Evolutionary conservation across 1,140 invertebrate genomes (phyloP).

Genomic region (Drosophila parabipectinata): DNA sequence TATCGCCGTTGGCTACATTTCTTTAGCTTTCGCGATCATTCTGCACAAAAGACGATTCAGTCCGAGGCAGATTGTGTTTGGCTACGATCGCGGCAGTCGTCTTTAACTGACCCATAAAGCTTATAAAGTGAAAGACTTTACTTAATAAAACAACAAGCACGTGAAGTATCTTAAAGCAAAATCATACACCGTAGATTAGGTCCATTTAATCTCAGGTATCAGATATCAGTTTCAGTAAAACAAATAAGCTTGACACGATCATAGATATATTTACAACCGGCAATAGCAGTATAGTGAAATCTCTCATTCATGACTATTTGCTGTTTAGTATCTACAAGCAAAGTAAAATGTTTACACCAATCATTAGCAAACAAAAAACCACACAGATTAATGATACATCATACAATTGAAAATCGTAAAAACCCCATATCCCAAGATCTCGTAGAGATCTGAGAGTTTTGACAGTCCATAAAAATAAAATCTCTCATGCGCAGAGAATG

Average conservation of each 20-base stretch:
- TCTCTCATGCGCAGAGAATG: constrained; percentile 21
- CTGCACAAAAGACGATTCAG: constrained; percentile 16
- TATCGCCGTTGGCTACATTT: constrained; percentile 17
- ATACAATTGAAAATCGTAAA: constrained; percentile 25
- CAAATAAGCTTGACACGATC: constrained; percentile 5
- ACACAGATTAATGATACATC: constrained; percentile 20
- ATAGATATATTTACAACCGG: background rate
- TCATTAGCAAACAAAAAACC: constrained; percentile 40
- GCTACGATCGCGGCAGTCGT: background rate
- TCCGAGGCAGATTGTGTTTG: constrained; percentile 5
- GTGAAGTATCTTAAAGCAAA: background rate
- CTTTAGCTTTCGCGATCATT: constrained; percentile 12
- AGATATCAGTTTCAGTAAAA: constrained; percentile 10
- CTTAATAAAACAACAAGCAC: background rate
- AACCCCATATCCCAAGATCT: constrained; percentile 20
- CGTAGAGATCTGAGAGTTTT: constrained; percentile 14
- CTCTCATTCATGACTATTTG: constrained; percentile 26
- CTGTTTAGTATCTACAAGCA: constrained; percentile 5
- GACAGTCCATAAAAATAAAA: constrained; percentile 28
- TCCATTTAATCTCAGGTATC: background rate
- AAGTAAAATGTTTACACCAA: constrained; percentile 21
- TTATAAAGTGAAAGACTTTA: background rate
- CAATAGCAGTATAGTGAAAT: constrained; percentile 19
- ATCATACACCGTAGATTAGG: background rate
- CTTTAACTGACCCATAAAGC: background rate